phyloP scores from a whole-genome alignment of 2,888 invertebrate genomes.

The Sphaerolaimus hirsutus region DNA sequence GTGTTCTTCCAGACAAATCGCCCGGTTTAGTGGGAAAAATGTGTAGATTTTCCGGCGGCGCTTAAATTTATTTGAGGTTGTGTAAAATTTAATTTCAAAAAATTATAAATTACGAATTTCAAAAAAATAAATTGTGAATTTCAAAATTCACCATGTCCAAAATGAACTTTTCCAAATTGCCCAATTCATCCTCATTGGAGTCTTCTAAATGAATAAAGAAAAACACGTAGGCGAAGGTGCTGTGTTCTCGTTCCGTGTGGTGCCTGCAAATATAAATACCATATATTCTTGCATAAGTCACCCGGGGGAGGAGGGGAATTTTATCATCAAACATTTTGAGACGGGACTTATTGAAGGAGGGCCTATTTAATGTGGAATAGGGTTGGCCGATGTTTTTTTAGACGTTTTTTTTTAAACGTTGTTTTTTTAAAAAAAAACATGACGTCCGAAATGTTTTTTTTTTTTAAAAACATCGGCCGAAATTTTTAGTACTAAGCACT shows the following conservation, averaged over 20 bases:
- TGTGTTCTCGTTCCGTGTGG: slow-evolving; percentile 1
- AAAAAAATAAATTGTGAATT: background rate
- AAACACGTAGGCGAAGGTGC: slow-evolving; percentile 2
- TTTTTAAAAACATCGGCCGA: too few species aligned
- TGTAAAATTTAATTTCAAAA: background rate
- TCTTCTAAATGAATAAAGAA: slow-evolving; percentile 1
- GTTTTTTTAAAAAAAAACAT: too few species aligned
- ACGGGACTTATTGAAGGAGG: too few species aligned
- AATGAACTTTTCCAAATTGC: slow-evolving; percentile 3
- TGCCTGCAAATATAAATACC: slow-evolving; percentile 1
- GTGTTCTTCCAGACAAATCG: background rate
- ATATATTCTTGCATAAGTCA: background rate
- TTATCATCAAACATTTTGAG: too few species aligned
- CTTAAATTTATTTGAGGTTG: background rate
- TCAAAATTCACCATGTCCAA: background rate
- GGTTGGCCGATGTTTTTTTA: too few species aligned
- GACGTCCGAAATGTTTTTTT: too few species aligned
- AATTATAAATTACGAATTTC: background rate
- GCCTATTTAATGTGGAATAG: too few species aligned
- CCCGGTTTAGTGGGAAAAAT: slow-evolving; percentile 3
- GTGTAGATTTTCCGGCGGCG: background rate
- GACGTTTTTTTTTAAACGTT: too few species aligned
- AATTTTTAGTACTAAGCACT: too few species aligned
- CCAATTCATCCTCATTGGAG: background rate
- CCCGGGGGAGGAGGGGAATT: too few species aligned